These are phyloP conservation scores for Zeugodacus cucurbitae DNA, from an alignment of 1,140 invertebrate genomes.

Conservation along the genomic window DNA sequence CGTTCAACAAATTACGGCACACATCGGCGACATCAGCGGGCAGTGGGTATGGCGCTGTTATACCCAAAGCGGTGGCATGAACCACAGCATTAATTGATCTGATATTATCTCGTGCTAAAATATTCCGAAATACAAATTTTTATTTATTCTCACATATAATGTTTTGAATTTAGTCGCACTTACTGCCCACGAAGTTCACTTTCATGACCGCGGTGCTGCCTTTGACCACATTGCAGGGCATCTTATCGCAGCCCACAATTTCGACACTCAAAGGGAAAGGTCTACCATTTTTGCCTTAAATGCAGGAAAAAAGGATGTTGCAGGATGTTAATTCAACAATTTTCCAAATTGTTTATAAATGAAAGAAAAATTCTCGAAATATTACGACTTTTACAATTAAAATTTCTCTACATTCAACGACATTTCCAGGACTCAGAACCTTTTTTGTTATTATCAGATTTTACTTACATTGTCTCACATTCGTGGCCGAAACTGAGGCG, in stretches of 20 bases:
- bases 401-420: not conserved
- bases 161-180: constrained; percentile 29
- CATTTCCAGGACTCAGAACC: too few relatives aligned
- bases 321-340: not conserved
- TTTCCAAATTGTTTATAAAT: too few relatives aligned
- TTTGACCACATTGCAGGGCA: constrained; percentile 58
- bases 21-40: constrained; percentile 58
- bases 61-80: constrained; percentile 53
- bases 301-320: not conserved
- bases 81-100: constrained; percentile 49
- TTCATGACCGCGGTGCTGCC: constrained; percentile 54
- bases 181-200: constrained; percentile 58
- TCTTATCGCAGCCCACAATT: constrained; percentile 51
- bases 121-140: not conserved
- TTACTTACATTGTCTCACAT: constrained; percentile 45
- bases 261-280: constrained; percentile 54
- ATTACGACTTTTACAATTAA: constrained; percentile 45
- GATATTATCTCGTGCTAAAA: constrained; percentile 52
- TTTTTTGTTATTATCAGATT: too few relatives aligned
- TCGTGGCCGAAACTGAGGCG: not conserved
- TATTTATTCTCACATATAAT: not conserved
- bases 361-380: too few relatives aligned
- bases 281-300: constrained; percentile 50
- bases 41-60: constrained; percentile 53
- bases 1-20: constrained; percentile 56